These are phyloP conservation scores for Drosophila merina DNA, from an alignment of 2,888 invertebrate species.

Conservation along the genomic window DNA sequence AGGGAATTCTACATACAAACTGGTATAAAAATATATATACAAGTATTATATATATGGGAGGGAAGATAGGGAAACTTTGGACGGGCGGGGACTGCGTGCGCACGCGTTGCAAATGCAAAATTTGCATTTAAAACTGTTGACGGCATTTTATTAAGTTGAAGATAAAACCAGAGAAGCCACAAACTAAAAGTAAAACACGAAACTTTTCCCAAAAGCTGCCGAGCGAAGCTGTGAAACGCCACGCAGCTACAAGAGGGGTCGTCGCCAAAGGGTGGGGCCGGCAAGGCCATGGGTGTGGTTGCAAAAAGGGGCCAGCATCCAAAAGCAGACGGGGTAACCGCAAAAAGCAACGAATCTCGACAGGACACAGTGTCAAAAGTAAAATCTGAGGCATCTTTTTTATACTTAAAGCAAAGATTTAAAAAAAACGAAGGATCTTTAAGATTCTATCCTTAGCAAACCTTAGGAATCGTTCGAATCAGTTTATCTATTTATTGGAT, in stretches of 20 bases:
- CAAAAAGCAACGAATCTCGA: conserved; percentile 28
- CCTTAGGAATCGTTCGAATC: no score
- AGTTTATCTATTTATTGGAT: neutral
- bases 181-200: conserved; percentile 79
- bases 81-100: conserved; percentile 29
- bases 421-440: no score
- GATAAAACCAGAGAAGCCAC: conserved; percentile 80
- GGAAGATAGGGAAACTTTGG: neutral
- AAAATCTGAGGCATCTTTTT: neutral
- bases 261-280: conserved; percentile 1
- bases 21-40: neutral
- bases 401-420: neutral
- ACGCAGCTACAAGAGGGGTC: conserved; percentile 42
- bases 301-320: neutral
- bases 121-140: conserved; percentile 80
- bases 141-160: conserved; percentile 80
- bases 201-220: conserved; percentile 72
- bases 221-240: conserved; percentile 75
- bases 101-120: conserved; percentile 61
- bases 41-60: neutral
- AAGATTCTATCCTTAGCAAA: no score
- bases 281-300: conserved; percentile 14
- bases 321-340: conserved; percentile 22
- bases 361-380: conserved; percentile 14
- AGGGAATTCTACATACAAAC: conserved; percentile 10